Percentiles rank a stretch among this genome's conserved stretches.
Conservation (phyloP, 1,140 invertebrate genomes). For the Drosophila leontia region DNA sequence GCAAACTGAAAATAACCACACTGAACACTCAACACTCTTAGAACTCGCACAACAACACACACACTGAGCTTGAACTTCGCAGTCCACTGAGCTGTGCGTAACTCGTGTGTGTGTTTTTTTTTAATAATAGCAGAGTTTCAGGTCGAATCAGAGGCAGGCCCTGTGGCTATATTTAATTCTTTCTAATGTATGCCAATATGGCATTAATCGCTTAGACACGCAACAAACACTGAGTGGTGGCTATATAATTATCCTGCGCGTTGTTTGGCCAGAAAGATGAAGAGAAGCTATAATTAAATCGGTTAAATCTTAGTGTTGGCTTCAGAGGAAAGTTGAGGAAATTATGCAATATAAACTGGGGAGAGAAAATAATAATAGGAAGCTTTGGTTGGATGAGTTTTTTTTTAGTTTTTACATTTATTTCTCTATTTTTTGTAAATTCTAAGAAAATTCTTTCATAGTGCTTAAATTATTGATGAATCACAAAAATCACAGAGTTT, state of each 20-base stretch:
- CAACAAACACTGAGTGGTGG: conserved; percentile 6
- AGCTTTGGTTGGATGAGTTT: background rate
- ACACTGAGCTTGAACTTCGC: conserved; percentile 38
- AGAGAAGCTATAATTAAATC: conserved; percentile 35
- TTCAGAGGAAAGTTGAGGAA: background rate
- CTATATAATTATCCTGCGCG: conserved; percentile 32
- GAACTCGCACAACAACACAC: conserved; percentile 14
- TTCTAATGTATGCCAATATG: conserved; percentile 48
- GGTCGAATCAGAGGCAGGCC: conserved; percentile 16
- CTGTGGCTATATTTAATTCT: conserved; percentile 30
- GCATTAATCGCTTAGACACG: conserved; percentile 41
- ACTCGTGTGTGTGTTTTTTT: background rate
- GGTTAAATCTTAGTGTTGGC: background rate
- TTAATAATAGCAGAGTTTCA: conserved; percentile 18
- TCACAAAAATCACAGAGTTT: too few relatives aligned
- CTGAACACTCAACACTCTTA: conserved; percentile 12
- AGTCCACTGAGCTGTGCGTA: conserved; percentile 48
- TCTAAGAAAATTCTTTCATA: too few relatives aligned
- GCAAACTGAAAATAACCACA: conserved; percentile 70
- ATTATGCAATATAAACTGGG: conserved; percentile 2
- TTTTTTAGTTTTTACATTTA: background rate
- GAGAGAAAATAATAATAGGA: background rate
- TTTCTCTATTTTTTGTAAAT: background rate
- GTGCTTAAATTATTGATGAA: too few relatives aligned
- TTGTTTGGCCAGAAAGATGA: conserved; percentile 26